A percentile compares a stretch with the other conserved stretches of the same genome.
Conservation (phyloP, 1,140 invertebrate genomes). For the Lineus longissimus region DNA sequence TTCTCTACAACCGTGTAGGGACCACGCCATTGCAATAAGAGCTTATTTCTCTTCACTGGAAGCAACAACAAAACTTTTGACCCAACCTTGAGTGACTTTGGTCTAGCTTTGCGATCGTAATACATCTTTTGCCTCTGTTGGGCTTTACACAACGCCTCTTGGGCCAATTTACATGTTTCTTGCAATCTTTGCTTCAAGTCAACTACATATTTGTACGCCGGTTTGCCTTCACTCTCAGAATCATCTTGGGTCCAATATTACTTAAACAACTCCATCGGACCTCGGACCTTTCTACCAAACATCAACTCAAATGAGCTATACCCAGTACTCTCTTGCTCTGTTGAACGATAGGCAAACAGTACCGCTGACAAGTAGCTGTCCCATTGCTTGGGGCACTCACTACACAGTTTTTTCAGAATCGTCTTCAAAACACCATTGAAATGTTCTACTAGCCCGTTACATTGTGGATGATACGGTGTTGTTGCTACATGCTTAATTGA, state of each 20-base stretch:
- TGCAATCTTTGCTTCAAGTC: not conserved
- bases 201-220: not conserved
- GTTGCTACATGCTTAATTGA: constrained; percentile 26
- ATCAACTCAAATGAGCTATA: constrained; percentile 32
- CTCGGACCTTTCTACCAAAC: constrained; percentile 12
- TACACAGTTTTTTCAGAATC: constrained; percentile 33
- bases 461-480: constrained; percentile 31
- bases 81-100: not conserved
- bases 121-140: not conserved
- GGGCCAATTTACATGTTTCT: not conserved
- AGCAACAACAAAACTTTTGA: not conserved
- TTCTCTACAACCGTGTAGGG: not conserved
- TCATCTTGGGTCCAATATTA: not conserved
- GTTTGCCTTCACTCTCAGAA: not conserved
- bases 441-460: constrained; percentile 36
- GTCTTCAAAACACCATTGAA: constrained; percentile 28
- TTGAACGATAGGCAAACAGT: constrained; percentile 36
- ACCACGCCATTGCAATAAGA: constrained; percentile 1
- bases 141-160: not conserved
- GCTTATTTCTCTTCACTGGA: not conserved
- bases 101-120: not conserved
- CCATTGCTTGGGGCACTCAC: constrained; percentile 36
- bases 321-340: constrained; percentile 26
- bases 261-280: constrained; percentile 8
- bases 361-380: constrained; percentile 33